Evolutionary conservation across 2,113 vertebrate genomes (phyloP).

Genomic region (Microtus ochrogaster): DNA sequence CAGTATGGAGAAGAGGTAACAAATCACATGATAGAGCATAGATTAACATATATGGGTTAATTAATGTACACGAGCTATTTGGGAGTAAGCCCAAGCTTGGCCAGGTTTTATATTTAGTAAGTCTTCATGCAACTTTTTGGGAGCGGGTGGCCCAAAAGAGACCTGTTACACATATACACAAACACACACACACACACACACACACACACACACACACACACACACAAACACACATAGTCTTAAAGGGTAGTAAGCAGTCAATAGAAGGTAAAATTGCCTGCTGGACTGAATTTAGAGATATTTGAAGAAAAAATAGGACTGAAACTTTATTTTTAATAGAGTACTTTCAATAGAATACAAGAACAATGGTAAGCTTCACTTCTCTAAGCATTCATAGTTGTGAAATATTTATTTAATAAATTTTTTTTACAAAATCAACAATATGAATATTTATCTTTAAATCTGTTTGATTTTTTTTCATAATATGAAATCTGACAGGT

Average conservation of each 20-base stretch:
- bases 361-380: background rate
- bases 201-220: background rate
- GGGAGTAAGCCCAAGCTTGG: background rate
- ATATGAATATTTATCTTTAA: background rate
- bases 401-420: background rate
- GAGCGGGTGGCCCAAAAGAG: background rate
- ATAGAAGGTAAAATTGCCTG: background rate
- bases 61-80: background rate
- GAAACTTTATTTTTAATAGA: background rate
- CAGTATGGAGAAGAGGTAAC: background rate
- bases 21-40: background rate
- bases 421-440: background rate
- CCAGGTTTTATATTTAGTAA: background rate
- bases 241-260: background rate
- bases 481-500: background rate
- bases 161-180: background rate
- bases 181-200: background rate
- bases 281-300: background rate
- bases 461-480: background rate
- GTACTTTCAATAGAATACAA: background rate
- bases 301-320: background rate
- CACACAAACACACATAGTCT: background rate
- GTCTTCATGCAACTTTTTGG: background rate
- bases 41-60: background rate
- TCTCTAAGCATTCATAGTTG: background rate